A percentile compares a stretch with the other conserved stretches of the same genome.
These are phyloP conservation scores for Erythrolamprus reginae DNA, from an alignment of 2,113 vertebrate species.

Conservation along the genomic window DNA sequence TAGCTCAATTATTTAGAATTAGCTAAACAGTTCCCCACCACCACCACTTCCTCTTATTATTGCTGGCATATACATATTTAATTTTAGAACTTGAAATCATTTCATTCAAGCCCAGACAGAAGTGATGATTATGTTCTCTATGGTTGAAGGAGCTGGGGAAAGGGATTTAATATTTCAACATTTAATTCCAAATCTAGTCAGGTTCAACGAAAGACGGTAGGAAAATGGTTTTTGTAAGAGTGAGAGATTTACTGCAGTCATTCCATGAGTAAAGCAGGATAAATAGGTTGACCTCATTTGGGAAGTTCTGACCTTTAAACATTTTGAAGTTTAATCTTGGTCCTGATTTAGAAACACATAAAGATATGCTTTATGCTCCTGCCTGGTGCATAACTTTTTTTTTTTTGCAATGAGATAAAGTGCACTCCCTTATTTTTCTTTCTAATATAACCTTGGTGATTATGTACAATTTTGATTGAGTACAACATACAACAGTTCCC, in stretches of 20 bases:
- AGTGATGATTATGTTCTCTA: conserved; percentile 42
- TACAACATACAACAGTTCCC: neutral
- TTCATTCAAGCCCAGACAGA: conserved; percentile 49
- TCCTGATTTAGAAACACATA: neutral
- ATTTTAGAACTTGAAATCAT: conserved; percentile 55
- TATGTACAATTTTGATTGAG: neutral
- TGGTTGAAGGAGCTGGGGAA: neutral
- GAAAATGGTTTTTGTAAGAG: neutral
- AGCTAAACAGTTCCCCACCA: conserved; percentile 29
- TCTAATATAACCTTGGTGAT: neutral
- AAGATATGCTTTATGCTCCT: neutral
- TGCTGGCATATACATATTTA: conserved; percentile 38
- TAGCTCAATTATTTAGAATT: conserved; percentile 43
- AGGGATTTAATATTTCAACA: conserved; percentile 11
- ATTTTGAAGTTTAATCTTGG: neutral
- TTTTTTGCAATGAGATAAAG: neutral
- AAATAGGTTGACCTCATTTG: neutral
- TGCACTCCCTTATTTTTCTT: neutral
- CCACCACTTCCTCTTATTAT: conserved; percentile 36
- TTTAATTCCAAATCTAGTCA: neutral
- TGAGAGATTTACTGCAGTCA: neutral
- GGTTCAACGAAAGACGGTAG: conserved; percentile 3
- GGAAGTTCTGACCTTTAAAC: neutral
- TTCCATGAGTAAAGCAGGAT: neutral
- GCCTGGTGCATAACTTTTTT: neutral